Evolutionary conservation across 1,140 invertebrate species (phyloP).

Genomic region (Drosophila micromelanica): DNA sequence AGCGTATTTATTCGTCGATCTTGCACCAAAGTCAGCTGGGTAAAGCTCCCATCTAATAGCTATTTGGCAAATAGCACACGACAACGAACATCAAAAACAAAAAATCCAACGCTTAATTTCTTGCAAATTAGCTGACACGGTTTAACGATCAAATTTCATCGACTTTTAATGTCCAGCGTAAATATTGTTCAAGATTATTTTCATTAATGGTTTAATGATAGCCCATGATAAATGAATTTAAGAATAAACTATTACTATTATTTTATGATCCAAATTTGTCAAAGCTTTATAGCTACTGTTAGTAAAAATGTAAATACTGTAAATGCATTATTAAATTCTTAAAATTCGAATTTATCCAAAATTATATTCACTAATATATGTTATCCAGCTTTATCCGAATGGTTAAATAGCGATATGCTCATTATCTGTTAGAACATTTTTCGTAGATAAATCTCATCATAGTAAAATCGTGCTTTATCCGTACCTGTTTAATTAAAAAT

Average conservation of each 20-base stretch:
- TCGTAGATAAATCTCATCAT: not conserved
- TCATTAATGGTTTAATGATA: not conserved
- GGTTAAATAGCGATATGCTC: not conserved
- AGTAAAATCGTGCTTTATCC: conserved; percentile 30
- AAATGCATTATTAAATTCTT: too few species aligned
- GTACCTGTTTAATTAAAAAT: not conserved
- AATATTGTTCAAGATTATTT: not conserved
- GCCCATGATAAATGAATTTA: too few species aligned
- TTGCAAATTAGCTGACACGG: conserved; percentile 38
- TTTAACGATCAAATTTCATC: conserved; percentile 30
- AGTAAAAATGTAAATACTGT: too few species aligned
- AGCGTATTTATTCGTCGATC: too few species aligned
- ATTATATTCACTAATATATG: too few species aligned
- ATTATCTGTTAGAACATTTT: not conserved
- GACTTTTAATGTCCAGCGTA: conserved; percentile 6
- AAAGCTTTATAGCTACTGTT: too few species aligned
- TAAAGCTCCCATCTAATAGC: not conserved
- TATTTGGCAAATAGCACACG: conserved; percentile 9
- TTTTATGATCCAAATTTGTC: too few species aligned
- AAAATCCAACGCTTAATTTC: conserved; percentile 56
- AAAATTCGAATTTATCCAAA: too few species aligned
- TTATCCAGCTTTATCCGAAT: not conserved
- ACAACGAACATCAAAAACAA: conserved; percentile 8
- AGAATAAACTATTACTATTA: not conserved
- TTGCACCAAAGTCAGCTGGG: not conserved